phyloP scores from a whole-genome alignment of 2,113 vertebrate genomes.

The Upupa epops region DNA sequence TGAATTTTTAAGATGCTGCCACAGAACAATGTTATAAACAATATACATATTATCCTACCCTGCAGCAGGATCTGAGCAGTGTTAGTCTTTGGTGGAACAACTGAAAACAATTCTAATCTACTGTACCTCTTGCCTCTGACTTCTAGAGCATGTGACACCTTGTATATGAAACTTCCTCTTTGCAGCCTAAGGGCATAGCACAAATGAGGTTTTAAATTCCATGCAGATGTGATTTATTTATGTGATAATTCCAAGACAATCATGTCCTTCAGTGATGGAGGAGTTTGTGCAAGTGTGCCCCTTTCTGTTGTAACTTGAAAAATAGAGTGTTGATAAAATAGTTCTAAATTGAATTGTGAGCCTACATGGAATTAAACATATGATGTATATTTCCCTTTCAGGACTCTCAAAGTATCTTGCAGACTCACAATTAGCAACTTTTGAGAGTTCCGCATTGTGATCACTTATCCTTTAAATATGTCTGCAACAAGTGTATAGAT shows the following conservation, averaged over 20 bases:
- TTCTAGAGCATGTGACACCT: neutral
- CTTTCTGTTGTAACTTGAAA: neutral
- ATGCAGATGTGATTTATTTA: neutral
- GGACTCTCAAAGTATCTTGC: neutral
- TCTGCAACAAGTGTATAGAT: neutral
- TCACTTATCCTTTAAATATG: neutral
- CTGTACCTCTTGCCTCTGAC: neutral
- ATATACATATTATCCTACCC: neutral
- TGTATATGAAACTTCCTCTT: neutral
- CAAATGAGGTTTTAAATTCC: neutral
- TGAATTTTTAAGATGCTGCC: neutral
- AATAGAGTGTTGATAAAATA: neutral
- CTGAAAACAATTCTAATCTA: neutral
- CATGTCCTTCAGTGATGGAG: neutral
- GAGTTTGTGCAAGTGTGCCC: neutral
- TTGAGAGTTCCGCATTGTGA: neutral
- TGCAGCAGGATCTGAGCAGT: neutral
- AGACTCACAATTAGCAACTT: neutral
- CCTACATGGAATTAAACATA: neutral
- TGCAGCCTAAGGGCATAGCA: neutral
- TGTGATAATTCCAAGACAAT: neutral
- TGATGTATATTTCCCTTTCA: neutral
- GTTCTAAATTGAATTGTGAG: neutral
- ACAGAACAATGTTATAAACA: neutral
- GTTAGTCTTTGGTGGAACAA: neutral